Base-by-base conservation (phyloP, 2,888 invertebrate genomes). In the Eucera pruinosa region DNA sequence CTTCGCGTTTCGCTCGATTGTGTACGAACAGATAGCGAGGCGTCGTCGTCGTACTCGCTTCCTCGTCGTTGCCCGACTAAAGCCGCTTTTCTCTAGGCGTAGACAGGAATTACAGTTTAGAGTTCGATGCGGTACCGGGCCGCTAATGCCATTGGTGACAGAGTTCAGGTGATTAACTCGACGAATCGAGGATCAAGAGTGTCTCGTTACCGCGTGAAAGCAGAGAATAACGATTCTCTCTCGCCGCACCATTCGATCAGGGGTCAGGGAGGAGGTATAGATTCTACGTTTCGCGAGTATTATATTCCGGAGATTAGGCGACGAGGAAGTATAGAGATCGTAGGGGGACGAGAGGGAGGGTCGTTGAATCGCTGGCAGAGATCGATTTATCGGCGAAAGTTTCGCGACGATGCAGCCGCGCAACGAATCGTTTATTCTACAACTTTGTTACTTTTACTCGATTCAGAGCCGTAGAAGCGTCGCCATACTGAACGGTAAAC, bases 121-220 rank as follows among this genome's bases (percentile, higher is more conserved):
- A 77, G 62, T 61, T 57, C 55, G 69, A 66, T n/a, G n/a, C 52
- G 75, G 13, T 47, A 30, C 33, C 36, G 52, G n/a, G 47, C 45
- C 55, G 65, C 52, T 75, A 75, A 78, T 69, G 66, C 66, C 76
- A 54, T 66, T 55, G 66, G 77, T 64, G 77, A 73, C 72, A 80
- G 62, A 68, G 68, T 69, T 73, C 80, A 45, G 69, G 62, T 67
- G 66, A 81, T 80, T 80, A 77, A 80, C 77, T 72, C 64, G 20
- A 36, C 45, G 65, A 61, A 58, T 58, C 64, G 45, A 36, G 65
- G 80, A 80, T 81, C 66, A 69, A 41, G 33, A 57, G 72, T 77
- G 64, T 69, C 72, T 73, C 69, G 69, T 80, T 80, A 80, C 76
- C 47, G 58, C 70, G 66, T 43, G 68, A 74, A 74, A 65, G 48